A percentile compares a stretch with the other conserved stretches of the same genome.
Evolutionary conservation across 2,113 vertebrate genomes (phyloP).

Genomic region (Lamprologus tigripictilis): DNA sequence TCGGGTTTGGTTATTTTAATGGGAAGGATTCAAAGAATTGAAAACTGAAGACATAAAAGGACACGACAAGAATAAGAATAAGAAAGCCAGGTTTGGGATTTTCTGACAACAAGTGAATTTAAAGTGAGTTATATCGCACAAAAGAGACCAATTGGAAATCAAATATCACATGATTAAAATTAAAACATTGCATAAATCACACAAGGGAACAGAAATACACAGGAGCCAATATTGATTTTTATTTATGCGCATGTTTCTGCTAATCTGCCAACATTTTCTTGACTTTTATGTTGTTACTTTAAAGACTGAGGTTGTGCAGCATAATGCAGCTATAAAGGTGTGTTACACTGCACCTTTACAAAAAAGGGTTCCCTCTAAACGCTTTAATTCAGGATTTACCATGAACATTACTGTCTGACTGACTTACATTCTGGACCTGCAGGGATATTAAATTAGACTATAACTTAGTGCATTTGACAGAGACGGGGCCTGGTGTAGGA

Average conservation of each 20-base stretch:
- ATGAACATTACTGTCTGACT: background rate
- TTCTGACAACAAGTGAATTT: background rate
- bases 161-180: background rate
- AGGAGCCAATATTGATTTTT: background rate
- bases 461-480: background rate
- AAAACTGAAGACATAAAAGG: background rate
- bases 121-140: background rate
- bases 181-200: background rate
- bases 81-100: background rate
- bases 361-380: background rate
- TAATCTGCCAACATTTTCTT: background rate
- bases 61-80: background rate
- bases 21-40: background rate
- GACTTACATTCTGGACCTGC: background rate
- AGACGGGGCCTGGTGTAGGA: background rate
- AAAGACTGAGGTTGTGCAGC: background rate
- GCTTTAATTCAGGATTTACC: background rate
- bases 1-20: background rate
- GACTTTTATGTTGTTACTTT: background rate
- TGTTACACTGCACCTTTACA: background rate
- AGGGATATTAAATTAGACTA: background rate
- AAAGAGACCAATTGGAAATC: background rate
- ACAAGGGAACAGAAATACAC: background rate
- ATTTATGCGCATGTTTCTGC: background rate
- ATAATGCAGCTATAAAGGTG: background rate